Percentiles rank a stretch among this genome's conserved stretches.
Evolutionary conservation across 2,888 invertebrate genomes (phyloP).

Genomic region (Tenthredo amoena): DNA sequence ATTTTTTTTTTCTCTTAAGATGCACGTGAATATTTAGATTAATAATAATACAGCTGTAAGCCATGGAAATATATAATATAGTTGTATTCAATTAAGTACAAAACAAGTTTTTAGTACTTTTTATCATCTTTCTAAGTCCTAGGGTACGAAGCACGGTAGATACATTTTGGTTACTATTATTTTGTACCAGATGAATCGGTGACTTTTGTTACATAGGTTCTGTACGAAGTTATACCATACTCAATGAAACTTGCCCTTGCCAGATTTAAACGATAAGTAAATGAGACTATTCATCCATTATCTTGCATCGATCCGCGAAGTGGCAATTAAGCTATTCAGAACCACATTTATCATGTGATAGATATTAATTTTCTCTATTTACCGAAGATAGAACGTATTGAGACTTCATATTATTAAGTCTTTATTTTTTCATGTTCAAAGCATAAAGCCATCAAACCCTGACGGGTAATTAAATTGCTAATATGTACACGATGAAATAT

Average conservation of each 20-base stretch:
- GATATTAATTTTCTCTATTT: conserved; percentile 56
- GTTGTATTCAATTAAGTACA: conserved; percentile 75
- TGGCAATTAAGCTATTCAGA: conserved; percentile 21
- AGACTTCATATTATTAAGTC: conserved; percentile 40
- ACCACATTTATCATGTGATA: conserved; percentile 51
- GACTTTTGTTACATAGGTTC: conserved; percentile 35
- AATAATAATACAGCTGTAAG: conserved; percentile 47
- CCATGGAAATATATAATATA: conserved; percentile 53
- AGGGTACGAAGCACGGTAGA: conserved; percentile 68
- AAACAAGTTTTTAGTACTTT: conserved; percentile 70
- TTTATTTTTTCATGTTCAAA: conserved; percentile 30
- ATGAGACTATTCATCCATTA: conserved; percentile 33
- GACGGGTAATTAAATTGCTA: conserved; percentile 63
- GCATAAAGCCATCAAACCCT: conserved; percentile 47
- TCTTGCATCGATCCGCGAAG: not conserved
- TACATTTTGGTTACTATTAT: conserved; percentile 63
- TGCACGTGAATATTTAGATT: conserved; percentile 60
- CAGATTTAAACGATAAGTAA: conserved; percentile 54
- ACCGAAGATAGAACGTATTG: conserved; percentile 56
- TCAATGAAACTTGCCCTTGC: conserved; percentile 55
- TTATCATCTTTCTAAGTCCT: conserved; percentile 65
- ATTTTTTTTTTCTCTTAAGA: conserved; percentile 24
- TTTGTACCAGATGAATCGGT: conserved; percentile 62
- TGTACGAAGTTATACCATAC: not conserved
- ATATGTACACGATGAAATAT: conserved; percentile 71